Conservation (phyloP, 2,797 vertebrate species). For the Ciconia nigra region DNA sequence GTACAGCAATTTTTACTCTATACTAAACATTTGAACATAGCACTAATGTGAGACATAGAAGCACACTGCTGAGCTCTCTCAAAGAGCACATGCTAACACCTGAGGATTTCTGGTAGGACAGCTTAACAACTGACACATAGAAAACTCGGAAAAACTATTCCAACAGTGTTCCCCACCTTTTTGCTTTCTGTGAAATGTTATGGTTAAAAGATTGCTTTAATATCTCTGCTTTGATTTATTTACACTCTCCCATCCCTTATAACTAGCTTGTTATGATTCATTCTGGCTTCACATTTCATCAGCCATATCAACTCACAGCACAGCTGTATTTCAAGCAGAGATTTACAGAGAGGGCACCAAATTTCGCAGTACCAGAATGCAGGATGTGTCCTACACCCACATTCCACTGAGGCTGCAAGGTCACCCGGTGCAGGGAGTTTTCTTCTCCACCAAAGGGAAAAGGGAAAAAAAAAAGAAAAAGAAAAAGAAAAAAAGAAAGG, state of each 20-base stretch:
- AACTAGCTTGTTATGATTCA: slow-evolving; percentile 28
- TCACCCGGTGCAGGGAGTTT: not conserved
- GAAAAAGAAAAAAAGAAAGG: not conserved
- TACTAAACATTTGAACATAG: not conserved
- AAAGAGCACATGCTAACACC: not conserved
- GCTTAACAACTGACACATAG: not conserved
- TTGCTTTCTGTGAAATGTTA: not conserved
- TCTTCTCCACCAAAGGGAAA: not conserved
- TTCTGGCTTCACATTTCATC: not conserved
- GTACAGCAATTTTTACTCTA: not conserved
- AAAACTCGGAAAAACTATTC: not conserved
- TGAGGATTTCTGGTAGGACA: not conserved
- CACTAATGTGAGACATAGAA: not conserved
- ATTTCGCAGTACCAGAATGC: not conserved
- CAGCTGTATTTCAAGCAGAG: not conserved
- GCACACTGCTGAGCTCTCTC: not conserved
- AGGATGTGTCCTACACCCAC: not conserved
- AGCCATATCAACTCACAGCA: not conserved
- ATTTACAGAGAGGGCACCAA: not conserved
- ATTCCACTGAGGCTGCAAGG: not conserved
- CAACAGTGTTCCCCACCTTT: not conserved
- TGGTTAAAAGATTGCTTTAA: slow-evolving; percentile 9
- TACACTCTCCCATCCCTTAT: not conserved
- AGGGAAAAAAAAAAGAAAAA: not conserved
- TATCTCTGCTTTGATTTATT: slow-evolving; percentile 39